phyloP scores from a whole-genome alignment of 2,797 vertebrate genomes.

The Sebastes iracundus region DNA sequence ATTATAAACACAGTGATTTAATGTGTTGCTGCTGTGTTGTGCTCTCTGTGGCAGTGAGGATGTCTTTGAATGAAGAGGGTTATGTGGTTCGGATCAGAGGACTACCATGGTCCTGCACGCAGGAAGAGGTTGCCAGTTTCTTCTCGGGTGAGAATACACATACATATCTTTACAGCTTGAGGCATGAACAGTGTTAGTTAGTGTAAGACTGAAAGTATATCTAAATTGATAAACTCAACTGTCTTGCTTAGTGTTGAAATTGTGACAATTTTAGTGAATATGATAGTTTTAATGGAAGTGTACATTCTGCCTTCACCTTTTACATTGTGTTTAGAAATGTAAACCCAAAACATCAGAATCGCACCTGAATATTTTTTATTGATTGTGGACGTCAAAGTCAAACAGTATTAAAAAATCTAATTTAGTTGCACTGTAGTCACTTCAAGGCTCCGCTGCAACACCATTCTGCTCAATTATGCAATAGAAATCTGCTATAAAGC shows the following conservation, averaged over 20 bases:
- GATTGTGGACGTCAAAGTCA: neutral
- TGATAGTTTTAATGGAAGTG: neutral
- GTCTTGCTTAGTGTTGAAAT: neutral
- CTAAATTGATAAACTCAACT: neutral
- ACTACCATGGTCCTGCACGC: conserved; percentile 88
- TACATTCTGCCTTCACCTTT: neutral
- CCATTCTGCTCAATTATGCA: neutral
- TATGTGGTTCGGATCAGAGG: conserved; percentile 89
- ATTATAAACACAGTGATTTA: neutral
- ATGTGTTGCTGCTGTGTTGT: conserved; percentile 38
- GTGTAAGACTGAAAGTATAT: neutral
- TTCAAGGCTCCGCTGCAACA: neutral
- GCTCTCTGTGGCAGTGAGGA: conserved; percentile 61
- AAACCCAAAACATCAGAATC: neutral
- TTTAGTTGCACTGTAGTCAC: too few relatives aligned
- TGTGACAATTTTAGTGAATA: neutral
- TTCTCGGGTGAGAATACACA: conserved; percentile 81
- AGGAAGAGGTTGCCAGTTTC: conserved; percentile 86
- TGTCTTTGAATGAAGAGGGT: conserved; percentile 86
- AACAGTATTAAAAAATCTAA: neutral
- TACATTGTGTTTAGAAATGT: neutral
- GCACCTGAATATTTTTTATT: neutral
- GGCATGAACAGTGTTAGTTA: neutral
- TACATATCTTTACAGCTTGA: neutral
- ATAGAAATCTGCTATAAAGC: neutral